A percentile compares a stretch with the other conserved stretches of the same genome.
phyloP scores from a whole-genome alignment of 1,140 invertebrate genomes.

The Drosophila azteca region DNA sequence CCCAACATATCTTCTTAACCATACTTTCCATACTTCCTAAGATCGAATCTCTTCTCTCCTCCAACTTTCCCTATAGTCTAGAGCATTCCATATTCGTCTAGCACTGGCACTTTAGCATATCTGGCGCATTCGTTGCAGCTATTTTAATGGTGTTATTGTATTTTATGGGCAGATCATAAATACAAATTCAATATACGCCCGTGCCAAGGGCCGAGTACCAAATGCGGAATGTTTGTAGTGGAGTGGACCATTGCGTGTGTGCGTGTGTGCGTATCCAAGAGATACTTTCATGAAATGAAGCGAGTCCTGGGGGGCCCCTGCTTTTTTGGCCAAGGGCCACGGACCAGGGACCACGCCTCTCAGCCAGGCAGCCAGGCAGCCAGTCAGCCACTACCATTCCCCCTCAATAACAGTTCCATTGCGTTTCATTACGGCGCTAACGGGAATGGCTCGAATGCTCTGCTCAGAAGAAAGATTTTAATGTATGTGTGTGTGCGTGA shows the following conservation, averaged over 20 bases:
- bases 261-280: slow-evolving; percentile 24
- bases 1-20: no score
- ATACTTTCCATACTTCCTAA: no score
- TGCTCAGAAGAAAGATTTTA: slow-evolving; percentile 51
- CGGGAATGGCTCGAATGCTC: slow-evolving; percentile 55
- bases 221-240: slow-evolving; percentile 6
- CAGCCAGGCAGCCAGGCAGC: neutral
- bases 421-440: slow-evolving; percentile 76
- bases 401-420: slow-evolving; percentile 66
- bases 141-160: slow-evolving; percentile 80
- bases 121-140: slow-evolving; percentile 50
- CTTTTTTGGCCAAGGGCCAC: slow-evolving; percentile 46
- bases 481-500: slow-evolving; percentile 27
- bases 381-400: neutral
- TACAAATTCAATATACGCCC: slow-evolving; percentile 77
- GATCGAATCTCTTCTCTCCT: no score
- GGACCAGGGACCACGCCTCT: slow-evolving; percentile 41
- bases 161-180: slow-evolving; percentile 79
- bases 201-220: slow-evolving; percentile 35
- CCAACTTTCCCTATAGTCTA: neutral
- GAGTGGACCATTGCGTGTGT: neutral
- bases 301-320: neutral
- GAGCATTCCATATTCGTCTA: slow-evolving; percentile 14
- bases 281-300: slow-evolving; percentile 47
- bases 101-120: no score